Percentiles rank a stretch among this genome's conserved stretches.
phyloP scores from a whole-genome alignment of 1,140 invertebrate genomes.

The Anagrus nilaparvatae region DNA sequence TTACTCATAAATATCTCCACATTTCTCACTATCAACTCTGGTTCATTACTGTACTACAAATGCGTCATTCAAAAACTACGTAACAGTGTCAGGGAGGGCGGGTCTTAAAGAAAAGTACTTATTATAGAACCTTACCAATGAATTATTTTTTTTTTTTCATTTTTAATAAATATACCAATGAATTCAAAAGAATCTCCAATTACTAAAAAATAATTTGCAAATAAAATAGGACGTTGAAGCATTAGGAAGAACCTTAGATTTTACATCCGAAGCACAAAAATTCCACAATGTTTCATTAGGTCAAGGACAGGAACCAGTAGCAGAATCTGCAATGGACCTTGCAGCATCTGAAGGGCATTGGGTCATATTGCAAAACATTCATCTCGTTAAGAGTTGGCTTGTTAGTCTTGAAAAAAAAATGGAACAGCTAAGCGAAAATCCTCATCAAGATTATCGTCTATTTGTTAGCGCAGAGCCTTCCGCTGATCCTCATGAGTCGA shows the following conservation, averaged over 20 bases:
- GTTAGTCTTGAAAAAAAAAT: slow-evolving; percentile 82
- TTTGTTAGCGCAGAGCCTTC: slow-evolving; percentile 65
- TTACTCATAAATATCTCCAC: too few relatives aligned
- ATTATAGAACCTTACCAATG: too few relatives aligned
- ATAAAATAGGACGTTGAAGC: slow-evolving; percentile 75
- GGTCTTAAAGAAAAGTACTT: too few relatives aligned
- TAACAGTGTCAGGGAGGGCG: too few relatives aligned
- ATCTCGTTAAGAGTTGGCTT: slow-evolving; percentile 84
- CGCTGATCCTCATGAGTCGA: slow-evolving; percentile 46
- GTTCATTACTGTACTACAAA: too few relatives aligned
- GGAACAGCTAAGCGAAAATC: slow-evolving; percentile 62
- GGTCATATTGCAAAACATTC: slow-evolving; percentile 88
- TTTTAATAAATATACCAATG: too few relatives aligned
- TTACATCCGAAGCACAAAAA: slow-evolving; percentile 67
- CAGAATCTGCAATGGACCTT: slow-evolving; percentile 55
- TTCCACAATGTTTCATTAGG: slow-evolving; percentile 91
- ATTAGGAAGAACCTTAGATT: slow-evolving; percentile 69
- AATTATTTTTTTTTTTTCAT: too few relatives aligned
- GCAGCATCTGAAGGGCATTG: slow-evolving; percentile 76
- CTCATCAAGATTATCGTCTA: slow-evolving; percentile 48
- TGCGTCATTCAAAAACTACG: too few relatives aligned
- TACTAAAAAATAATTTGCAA: background rate
- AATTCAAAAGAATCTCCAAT: slow-evolving; percentile 8
- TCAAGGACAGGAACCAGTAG: slow-evolving; percentile 84
- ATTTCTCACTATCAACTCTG: too few relatives aligned